Evolutionary conservation across 2,113 vertebrate genomes (phyloP), one percentile per base, ranked within the genome.

Genomic region (Acanthisitta chloris): DNA sequence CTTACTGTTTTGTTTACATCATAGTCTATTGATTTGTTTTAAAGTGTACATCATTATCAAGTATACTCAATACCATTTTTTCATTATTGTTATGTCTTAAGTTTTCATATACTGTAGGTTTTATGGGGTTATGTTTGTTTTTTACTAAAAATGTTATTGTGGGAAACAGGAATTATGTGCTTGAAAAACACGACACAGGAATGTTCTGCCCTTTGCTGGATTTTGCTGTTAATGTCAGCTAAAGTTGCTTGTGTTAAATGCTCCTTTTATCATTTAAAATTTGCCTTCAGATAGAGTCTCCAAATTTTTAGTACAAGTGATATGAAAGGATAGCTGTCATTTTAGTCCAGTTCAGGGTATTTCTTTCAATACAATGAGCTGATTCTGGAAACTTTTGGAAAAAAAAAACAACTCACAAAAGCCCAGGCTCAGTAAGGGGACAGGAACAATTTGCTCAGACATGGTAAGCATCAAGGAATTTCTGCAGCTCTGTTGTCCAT

Each of bases 1-100:
- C 95, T 98, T 98, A 98, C 97, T 97, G 89, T 98, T 98, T 86
- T 98, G 98, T 99, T 99, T 98, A 98, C 98, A 98, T 97, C 94
- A 81, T 98, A 98, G 97, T 98, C 96, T 98, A 97, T 98, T 98
- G 97, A 98, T 98, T 99, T 98, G 91, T 97, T 98, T 98, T 96
- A 97, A 98, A 97, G 97, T 97, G 96, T 98, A 96, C 95, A 95
- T 96, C 96, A 88, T 97, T 97, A 98, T 97, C 96, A 96, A 96
- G 92, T 98, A 97, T 97, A 97, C 91, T 93, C 94, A 96, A 82
- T 97, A 98, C 94, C 94, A 92, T 97, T 97, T 97, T 86, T 86
- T 90, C 96, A 97, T 97, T 96, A 93, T 96, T 97, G 95, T 97
- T 94, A 96, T 97, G 95, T 97, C 96, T 98, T 97, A 97, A 91